These are phyloP conservation scores for Pollicipes pollicipes DNA, from an alignment of 1,140 invertebrate species.

Conservation along the genomic window DNA sequence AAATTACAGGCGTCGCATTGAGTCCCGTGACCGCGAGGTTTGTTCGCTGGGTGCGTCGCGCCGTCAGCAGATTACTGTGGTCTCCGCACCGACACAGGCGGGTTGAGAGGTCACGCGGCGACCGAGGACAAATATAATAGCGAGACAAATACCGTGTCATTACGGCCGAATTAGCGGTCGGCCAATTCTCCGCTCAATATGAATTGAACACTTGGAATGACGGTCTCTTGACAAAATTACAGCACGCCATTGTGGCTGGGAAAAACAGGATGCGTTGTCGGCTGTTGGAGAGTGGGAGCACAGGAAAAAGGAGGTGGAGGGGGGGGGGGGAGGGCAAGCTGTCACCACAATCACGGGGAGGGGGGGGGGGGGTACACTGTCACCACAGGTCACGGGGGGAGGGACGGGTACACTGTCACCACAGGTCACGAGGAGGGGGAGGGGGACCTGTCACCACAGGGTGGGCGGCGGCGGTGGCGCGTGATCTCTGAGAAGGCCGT, in stretches of 20 bases:
- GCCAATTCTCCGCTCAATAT: neutral
- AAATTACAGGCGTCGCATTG: neutral
- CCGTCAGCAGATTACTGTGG: neutral
- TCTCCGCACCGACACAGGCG: neutral
- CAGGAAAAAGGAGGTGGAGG: no score
- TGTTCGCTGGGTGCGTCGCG: no score
- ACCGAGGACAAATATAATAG: neutral
- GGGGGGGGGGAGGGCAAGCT: no score
- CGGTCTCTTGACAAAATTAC: neutral
- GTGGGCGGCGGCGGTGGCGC: no score
- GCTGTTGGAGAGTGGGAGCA: neutral
- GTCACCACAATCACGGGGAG: no score
- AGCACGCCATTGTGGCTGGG: neutral
- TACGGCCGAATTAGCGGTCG: neutral
- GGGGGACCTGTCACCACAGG: no score
- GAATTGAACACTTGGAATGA: constrained; percentile 1
- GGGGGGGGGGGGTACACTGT: no score
- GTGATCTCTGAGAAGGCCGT: no score
- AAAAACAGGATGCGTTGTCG: neutral
- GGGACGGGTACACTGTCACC: no score
- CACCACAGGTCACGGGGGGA: no score
- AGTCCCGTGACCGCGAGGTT: no score
- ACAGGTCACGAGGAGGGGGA: no score
- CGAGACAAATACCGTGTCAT: neutral
- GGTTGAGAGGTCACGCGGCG: neutral